Conservation (phyloP, 2,113 vertebrate genomes). For the Blennius ocellaris region DNA sequence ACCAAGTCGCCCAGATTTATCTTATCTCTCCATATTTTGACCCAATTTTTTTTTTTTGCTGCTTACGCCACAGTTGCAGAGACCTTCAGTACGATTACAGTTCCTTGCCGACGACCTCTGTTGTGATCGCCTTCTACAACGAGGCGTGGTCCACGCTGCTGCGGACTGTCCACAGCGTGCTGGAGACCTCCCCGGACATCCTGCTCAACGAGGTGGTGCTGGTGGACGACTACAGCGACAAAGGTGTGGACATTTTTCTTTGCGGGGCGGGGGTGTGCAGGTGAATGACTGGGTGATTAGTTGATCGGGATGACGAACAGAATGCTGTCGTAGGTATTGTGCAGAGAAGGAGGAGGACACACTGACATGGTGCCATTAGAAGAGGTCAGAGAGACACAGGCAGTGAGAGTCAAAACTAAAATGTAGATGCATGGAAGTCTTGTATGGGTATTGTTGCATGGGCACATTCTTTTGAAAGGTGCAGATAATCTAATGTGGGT, state of each 20-base stretch:
- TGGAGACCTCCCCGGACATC: slow-evolving; percentile 94
- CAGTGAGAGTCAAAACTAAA: not conserved
- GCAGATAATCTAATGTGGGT: no score
- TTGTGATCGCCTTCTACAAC: slow-evolving; percentile 98
- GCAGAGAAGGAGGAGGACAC: not conserved
- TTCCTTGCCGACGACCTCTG: slow-evolving; percentile 89
- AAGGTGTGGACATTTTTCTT: slow-evolving; percentile 84
- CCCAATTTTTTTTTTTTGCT: not conserved
- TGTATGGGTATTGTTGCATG: not conserved
- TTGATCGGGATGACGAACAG: no score
- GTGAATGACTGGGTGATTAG: no score
- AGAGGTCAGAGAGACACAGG: slow-evolving; percentile 1
- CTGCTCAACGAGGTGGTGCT: slow-evolving; percentile 94
- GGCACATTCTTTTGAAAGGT: no score
- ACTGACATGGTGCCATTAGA: slow-evolving; percentile 2
- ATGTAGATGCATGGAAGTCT: slow-evolving; percentile 1
- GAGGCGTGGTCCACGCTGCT: slow-evolving; percentile 98
- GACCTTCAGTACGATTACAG: slow-evolving; percentile 91
- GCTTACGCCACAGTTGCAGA: slow-evolving; percentile 84
- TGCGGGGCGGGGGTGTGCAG: no score
- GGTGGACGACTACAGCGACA: slow-evolving; percentile 97
- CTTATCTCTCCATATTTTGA: not conserved
- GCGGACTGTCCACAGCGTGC: slow-evolving; percentile 95
- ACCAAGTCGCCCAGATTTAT: not conserved
- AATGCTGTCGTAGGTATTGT: no score